Evolutionary conservation across 2,113 vertebrate species (phyloP).

Genomic region (Progne subis): DNA sequence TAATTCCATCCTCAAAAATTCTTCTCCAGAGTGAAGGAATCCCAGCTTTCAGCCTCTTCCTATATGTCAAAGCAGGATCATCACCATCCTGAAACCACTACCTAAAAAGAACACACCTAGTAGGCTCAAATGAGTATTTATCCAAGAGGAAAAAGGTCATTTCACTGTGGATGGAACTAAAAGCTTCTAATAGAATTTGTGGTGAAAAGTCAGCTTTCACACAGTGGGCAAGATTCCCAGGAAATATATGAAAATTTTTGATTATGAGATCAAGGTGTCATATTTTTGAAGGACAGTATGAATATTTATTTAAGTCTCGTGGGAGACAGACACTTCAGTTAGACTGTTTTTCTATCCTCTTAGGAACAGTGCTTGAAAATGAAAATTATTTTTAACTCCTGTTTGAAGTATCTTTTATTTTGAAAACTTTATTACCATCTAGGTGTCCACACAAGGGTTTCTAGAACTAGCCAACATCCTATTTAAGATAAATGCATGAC

Average conservation of each 20-base stretch:
- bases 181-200: not conserved
- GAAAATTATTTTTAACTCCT: not conserved
- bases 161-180: not conserved
- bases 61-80: not conserved
- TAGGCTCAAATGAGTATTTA: not conserved
- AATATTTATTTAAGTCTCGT: conserved; percentile 7
- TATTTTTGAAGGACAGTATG: conserved; percentile 25
- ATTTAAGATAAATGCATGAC: not conserved
- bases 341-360: not conserved
- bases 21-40: not conserved
- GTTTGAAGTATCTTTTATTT: not conserved
- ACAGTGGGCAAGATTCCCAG: conserved; percentile 9
- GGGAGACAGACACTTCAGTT: conserved; percentile 5
- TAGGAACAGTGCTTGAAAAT: conserved; percentile 4
- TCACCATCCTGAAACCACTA: not conserved
- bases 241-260: not conserved
- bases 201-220: not conserved
- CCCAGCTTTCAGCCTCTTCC: not conserved
- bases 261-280: not conserved
- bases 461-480: not conserved
- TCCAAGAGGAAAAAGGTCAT: not conserved
- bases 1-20: not conserved
- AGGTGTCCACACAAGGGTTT: not conserved
- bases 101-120: not conserved
- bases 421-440: not conserved